Evolutionary conservation across 2,888 invertebrate genomes (phyloP), one percentile per base, ranked within the genome.

Genomic region (Heliconius erato): DNA sequence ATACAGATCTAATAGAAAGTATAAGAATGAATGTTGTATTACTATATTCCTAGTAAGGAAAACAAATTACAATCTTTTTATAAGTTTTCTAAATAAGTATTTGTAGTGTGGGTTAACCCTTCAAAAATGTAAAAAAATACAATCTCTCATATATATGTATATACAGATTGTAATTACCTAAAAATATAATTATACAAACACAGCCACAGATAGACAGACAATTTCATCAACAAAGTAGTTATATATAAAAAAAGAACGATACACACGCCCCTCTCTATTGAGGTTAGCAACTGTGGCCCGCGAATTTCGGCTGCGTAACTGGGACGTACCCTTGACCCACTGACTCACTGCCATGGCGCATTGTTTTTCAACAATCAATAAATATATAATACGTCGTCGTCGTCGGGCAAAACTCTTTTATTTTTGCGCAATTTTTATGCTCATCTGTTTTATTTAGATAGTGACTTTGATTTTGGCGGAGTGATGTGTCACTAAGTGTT

Each of bases 351-450:
- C 92, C 95, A 92, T 67, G 93, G 92, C 90, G 95, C 94, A 95
- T 95, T 95, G 95, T 95, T 95, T 94, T 94, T 94, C 93, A 94
- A 95, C 95, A 95, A 95, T 95, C 95, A 95, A 95, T 95, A 95
- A 94, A 94, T 71, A 71, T 71, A 71, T 95, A 95, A 94, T 95
- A 94, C 93, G 92, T 92, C 89, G 91, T 91, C 93, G 92, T 91
- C 93, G 92, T 92, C 89, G 91, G 91, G 92, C 91, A 91, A 93
- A 93, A 93, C 92, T 93, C 90, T 84, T 83, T 67, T 91, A 91
- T 90, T 89, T 93, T 95, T 95, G 92, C 94, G 94, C 92, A 94
- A 95, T 84, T 85, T 87, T 86, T 91, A 91, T 93, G 92, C 93
- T 72, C 72, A 72, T 72, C 72, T 28, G 44, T 71, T 72, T 72